Conservation (phyloP, 2,888 invertebrate species). For the Drosophila birchii region DNA sequence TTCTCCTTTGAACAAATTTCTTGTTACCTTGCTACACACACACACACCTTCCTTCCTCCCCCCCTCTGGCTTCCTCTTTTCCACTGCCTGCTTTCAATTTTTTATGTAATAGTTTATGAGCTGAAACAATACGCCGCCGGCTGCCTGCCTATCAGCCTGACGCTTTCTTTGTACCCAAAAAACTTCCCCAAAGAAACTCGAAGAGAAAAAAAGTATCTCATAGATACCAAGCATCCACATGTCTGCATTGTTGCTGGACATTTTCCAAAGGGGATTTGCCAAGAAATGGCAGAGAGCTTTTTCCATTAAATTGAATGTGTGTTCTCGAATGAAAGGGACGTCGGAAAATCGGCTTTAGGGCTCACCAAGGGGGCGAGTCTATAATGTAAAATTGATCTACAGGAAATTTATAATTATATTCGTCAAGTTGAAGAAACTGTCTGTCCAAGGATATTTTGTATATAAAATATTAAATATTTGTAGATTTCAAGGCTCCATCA, state of each 20-base stretch:
- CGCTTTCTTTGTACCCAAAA: constrained; percentile 54
- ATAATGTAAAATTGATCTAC: not conserved
- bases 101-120: constrained; percentile 60
- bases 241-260: constrained; percentile 7
- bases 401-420: not conserved
- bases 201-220: constrained; percentile 40
- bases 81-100: constrained; percentile 50
- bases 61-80: not conserved
- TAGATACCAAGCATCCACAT: constrained; percentile 34
- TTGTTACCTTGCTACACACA: constrained; percentile 50
- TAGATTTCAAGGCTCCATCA: not conserved
- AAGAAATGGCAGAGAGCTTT: constrained; percentile 32
- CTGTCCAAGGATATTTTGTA: too few relatives aligned
- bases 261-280: constrained; percentile 26
- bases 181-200: constrained; percentile 22
- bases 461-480: not conserved
- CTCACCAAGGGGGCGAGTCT: not conserved
- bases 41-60: constrained; percentile 17
- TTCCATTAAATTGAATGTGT: constrained; percentile 33
- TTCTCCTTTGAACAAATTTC: constrained; percentile 71
- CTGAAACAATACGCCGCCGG: constrained; percentile 56
- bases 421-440: too few relatives aligned
- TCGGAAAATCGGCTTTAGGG: not conserved
- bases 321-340: constrained; percentile 5
- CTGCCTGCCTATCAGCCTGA: constrained; percentile 38